Conservation (phyloP, 2,888 invertebrate genomes). For the Mongoloraphidia duomilia region DNA sequence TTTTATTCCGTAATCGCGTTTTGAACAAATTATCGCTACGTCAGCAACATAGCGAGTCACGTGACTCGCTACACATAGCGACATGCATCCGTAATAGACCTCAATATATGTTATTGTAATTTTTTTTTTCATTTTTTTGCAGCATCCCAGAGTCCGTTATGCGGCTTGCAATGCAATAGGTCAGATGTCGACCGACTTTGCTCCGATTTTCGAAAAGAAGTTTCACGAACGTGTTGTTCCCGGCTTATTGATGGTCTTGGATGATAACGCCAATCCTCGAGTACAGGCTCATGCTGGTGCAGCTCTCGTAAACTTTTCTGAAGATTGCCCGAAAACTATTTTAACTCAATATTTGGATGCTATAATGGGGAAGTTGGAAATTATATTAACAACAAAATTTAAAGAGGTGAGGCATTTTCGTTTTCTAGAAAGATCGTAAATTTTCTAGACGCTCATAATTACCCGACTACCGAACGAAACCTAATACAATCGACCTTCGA, state of each 20-base stretch:
- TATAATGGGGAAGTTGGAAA: conserved; percentile 82
- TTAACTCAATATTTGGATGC: conserved; percentile 80
- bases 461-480: background rate
- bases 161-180: conserved; percentile 98
- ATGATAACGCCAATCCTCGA: conserved; percentile 82
- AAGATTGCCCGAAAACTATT: conserved; percentile 94
- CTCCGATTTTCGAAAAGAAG: conserved; percentile 91
- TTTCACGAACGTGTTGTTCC: conserved; percentile 94
- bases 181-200: conserved; percentile 98
- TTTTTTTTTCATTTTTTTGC: conserved; percentile 10
- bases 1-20: no score
- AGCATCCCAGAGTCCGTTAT: conserved; percentile 86
- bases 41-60: no score
- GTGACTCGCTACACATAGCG: no score
- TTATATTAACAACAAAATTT: conserved; percentile 81
- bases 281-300: conserved; percentile 87
- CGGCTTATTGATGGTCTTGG: conserved; percentile 73
- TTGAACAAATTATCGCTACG: no score
- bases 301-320: conserved; percentile 97
- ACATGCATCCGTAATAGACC: no score
- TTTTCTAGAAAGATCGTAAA: no score
- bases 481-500: no score
- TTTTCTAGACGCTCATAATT: background rate
- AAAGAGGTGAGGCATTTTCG: conserved; percentile 49
- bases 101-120: no score